Conservation (phyloP, 2,113 vertebrate genomes). For the Sceloporus tristichus region DNA sequence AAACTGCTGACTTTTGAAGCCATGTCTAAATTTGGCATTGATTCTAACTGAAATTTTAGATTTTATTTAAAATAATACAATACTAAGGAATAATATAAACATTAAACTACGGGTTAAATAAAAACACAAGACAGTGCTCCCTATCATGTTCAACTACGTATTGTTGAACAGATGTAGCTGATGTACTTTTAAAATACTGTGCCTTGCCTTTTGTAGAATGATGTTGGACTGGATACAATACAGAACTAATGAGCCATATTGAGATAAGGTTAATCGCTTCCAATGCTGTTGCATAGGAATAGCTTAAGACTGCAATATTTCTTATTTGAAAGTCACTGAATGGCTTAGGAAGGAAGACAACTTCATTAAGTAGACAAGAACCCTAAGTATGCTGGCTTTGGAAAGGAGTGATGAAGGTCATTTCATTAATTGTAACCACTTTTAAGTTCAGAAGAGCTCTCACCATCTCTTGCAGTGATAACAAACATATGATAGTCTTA, state of each 20-base stretch:
- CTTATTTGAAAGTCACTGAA: conserved; percentile 24
- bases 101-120: not conserved
- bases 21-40: not conserved
- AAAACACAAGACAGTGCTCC: not conserved
- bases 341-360: conserved; percentile 26
- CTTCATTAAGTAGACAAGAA: conserved; percentile 24
- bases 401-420: conserved; percentile 29
- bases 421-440: conserved; percentile 15
- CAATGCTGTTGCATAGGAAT: conserved; percentile 14
- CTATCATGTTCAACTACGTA: not conserved
- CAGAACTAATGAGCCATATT: conserved; percentile 35
- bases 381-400: not conserved
- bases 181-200: conserved; percentile 20
- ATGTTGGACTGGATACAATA: conserved; percentile 18
- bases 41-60: not conserved
- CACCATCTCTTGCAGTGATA: not conserved
- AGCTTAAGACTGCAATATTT: conserved; percentile 34
- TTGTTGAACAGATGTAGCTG: not conserved
- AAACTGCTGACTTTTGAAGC: not conserved
- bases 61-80: not conserved
- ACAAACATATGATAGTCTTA: conserved; percentile 9
- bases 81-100: not conserved
- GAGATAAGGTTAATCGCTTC: conserved; percentile 42
- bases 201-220: conserved; percentile 21
- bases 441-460: conserved; percentile 14